Percentiles rank a stretch among this genome's conserved stretches.
Conservation (phyloP, 2,888 invertebrate species). For the Trissolcus brochymenae region DNA sequence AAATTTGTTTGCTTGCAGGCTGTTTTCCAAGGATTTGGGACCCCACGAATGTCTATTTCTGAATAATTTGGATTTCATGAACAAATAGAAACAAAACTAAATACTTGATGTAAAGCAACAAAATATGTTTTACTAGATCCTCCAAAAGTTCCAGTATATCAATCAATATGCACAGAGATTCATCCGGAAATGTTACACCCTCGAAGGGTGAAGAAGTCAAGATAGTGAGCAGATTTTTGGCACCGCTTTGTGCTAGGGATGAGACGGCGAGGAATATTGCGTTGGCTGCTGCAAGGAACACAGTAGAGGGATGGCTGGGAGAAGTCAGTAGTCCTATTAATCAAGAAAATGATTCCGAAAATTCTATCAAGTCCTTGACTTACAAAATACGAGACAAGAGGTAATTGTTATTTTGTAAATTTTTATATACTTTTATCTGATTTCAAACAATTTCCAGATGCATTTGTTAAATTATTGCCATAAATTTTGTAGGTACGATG, state of each 20-base stretch:
- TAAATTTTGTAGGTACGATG: background rate
- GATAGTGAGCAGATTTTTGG: conserved; percentile 77
- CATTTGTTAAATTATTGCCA: background rate
- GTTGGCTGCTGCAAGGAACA: conserved; percentile 77
- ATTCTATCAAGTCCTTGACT: conserved; percentile 61
- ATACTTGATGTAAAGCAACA: background rate
- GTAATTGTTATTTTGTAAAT: conserved; percentile 48
- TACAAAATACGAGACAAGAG: conserved; percentile 69
- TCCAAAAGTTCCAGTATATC: background rate
- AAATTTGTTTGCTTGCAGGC: background rate
- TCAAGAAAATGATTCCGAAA: conserved; percentile 70
- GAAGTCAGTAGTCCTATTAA: conserved; percentile 78
- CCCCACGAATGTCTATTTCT: background rate
- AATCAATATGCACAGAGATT: conserved; percentile 67
- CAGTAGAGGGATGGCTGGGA: conserved; percentile 78
- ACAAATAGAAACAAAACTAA: background rate
- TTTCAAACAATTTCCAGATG: no score
- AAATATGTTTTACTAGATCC: background rate
- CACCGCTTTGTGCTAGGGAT: conserved; percentile 78
- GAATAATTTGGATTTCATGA: background rate
- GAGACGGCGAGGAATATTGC: conserved; percentile 78
- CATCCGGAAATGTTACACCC: conserved; percentile 62
- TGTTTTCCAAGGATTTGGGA: background rate
- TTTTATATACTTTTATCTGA: no score
- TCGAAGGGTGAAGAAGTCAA: conserved; percentile 76